Evolutionary conservation across 1,140 invertebrate species (phyloP).

Genomic region (Doryteuthis pealeii): DNA sequence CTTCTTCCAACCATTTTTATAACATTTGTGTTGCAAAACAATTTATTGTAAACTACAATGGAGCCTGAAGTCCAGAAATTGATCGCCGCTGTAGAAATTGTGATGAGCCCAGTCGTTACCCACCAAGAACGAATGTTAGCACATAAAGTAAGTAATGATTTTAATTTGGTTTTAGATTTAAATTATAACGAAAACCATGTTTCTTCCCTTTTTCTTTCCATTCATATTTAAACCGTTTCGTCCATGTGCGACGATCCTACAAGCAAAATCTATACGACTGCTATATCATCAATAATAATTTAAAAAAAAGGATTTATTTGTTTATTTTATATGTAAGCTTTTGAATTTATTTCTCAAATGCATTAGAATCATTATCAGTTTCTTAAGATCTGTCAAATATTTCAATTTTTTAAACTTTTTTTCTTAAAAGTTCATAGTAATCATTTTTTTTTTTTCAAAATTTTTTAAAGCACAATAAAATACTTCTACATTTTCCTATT

Average conservation of each 20-base stretch:
- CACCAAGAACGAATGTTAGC: conserved; percentile 30
- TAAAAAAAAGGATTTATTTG: neutral
- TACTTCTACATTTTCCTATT: too few relatives aligned
- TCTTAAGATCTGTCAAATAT: too few relatives aligned
- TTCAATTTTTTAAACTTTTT: too few relatives aligned
- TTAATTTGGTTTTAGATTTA: neutral
- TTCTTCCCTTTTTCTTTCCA: neutral
- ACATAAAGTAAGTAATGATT: conserved; percentile 28
- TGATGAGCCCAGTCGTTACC: conserved; percentile 31
- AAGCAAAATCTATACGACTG: neutral
- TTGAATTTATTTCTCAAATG: too few relatives aligned
- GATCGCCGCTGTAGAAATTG: conserved; percentile 33
- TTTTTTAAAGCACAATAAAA: too few relatives aligned
- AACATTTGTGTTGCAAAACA: neutral
- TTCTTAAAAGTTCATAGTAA: too few relatives aligned
- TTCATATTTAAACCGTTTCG: neutral
- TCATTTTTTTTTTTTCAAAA: too few relatives aligned
- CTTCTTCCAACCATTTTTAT: neutral
- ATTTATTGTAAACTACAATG: neutral
- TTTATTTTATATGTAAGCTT: neutral
- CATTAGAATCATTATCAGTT: too few relatives aligned
- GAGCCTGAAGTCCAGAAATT: conserved; percentile 22
- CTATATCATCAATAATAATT: neutral
- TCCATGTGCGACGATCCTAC: too few relatives aligned
- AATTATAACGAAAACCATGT: neutral